Percentiles rank a stretch among this genome's conserved stretches.
phyloP scores from a whole-genome alignment of 1,140 invertebrate genomes.

The Pectinophora gossypiella region DNA sequence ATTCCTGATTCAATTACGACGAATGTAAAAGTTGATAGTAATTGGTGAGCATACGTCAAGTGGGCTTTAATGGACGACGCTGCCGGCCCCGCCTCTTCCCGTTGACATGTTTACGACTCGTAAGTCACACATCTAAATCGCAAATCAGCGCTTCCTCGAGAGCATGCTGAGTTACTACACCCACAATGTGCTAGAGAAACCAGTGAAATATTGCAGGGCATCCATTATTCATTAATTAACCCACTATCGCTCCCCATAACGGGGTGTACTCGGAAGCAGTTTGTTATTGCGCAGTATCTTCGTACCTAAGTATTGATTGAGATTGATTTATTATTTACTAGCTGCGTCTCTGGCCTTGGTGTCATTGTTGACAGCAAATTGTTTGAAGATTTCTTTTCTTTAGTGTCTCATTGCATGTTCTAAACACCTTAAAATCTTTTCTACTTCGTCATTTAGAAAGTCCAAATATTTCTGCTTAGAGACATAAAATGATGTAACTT shows the following conservation, averaged over 20 bases:
- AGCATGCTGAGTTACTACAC: too few relatives aligned
- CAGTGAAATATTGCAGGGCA: slow-evolving; percentile 54
- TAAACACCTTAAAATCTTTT: too few relatives aligned
- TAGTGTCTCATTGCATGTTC: too few relatives aligned
- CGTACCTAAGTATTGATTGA: slow-evolving; percentile 3
- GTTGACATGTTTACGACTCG: slow-evolving; percentile 11
- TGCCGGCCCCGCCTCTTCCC: slow-evolving; percentile 3
- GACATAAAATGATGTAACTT: too few relatives aligned
- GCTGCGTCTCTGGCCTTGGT: neutral
- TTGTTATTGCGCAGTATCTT: slow-evolving; percentile 7
- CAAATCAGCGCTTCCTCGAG: slow-evolving; percentile 32
- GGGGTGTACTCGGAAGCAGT: slow-evolving; percentile 42
- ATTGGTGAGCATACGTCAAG: slow-evolving; percentile 11
- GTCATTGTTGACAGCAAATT: too few relatives aligned
- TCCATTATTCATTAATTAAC: slow-evolving; percentile 66
- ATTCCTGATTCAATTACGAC: slow-evolving; percentile 35
- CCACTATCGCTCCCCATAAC: slow-evolving; percentile 51
- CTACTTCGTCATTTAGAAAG: too few relatives aligned
- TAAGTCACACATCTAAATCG: slow-evolving; percentile 25
- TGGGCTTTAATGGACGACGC: slow-evolving; percentile 2
- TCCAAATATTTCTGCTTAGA: too few relatives aligned
- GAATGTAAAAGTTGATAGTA: slow-evolving; percentile 42
- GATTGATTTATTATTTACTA: slow-evolving; percentile 1
- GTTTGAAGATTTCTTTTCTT: too few relatives aligned
- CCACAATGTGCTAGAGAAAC: slow-evolving; percentile 36